Evolutionary conservation across 2,888 invertebrate species (phyloP).

Genomic region (Mesorhabditis belari): DNA sequence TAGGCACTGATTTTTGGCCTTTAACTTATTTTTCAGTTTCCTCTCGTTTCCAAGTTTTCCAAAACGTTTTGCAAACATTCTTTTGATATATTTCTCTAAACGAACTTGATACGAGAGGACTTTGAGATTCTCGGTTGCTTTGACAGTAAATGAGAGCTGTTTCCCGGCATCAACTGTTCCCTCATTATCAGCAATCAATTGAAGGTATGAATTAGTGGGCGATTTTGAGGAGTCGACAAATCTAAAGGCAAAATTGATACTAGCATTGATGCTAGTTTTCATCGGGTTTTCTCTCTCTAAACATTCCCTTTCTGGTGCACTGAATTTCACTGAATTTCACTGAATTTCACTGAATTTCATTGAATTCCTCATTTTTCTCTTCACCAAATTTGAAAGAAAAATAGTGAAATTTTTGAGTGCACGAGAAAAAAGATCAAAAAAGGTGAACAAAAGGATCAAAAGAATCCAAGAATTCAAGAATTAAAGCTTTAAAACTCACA

Average conservation of each 20-base stretch:
- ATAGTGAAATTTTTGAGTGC: no score
- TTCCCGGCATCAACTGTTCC: slow-evolving; percentile 45
- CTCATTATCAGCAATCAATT: slow-evolving; percentile 45
- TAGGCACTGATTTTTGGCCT: no score
- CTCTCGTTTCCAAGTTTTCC: not conserved
- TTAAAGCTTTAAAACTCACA: slow-evolving; percentile 4
- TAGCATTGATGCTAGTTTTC: no score
- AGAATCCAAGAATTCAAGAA: not conserved
- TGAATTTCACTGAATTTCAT: no score
- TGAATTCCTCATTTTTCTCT: no score
- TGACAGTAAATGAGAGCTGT: slow-evolving; percentile 38
- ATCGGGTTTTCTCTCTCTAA: no score
- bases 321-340: no score
- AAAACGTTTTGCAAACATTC: not conserved
- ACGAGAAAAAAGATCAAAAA: no score
- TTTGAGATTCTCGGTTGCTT: slow-evolving; percentile 40
- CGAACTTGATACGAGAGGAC: slow-evolving; percentile 44
- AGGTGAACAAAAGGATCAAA: not conserved
- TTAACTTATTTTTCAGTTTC: no score
- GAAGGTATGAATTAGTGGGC: slow-evolving; percentile 46
- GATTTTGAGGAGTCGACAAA: slow-evolving; percentile 48
- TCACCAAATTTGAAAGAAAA: no score
- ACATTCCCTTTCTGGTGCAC: no score
- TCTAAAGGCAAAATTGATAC: no score
- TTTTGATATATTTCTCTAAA: not conserved